These are phyloP conservation scores for Anarsia innoxiella DNA, from an alignment of 2,888 invertebrate genomes.

Conservation along the genomic window DNA sequence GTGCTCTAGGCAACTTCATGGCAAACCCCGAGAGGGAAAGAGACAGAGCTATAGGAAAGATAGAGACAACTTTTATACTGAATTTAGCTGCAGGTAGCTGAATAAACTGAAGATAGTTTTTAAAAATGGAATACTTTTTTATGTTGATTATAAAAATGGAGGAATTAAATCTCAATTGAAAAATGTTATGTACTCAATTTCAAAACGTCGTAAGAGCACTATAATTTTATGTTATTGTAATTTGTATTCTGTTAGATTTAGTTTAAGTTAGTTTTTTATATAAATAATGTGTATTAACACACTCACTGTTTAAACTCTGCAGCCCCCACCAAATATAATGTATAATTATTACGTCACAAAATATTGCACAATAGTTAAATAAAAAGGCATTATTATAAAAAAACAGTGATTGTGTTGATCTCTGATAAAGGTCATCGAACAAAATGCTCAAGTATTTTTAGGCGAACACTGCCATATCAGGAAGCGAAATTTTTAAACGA, in stretches of 20 bases:
- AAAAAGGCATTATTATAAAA: constrained; percentile 21
- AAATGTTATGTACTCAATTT: too few relatives aligned
- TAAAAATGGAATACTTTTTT: too few relatives aligned
- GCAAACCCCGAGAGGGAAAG: too few relatives aligned
- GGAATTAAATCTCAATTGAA: too few relatives aligned
- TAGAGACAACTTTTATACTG: too few relatives aligned
- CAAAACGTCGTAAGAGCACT: too few relatives aligned
- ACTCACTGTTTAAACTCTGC: constrained; percentile 67
- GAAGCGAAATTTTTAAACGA: constrained; percentile 32
- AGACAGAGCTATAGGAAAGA: too few relatives aligned
- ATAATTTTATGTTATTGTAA: constrained; percentile 30
- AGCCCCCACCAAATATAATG: constrained; percentile 63
- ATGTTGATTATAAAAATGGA: too few relatives aligned
- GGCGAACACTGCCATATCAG: constrained; percentile 61
- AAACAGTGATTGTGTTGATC: constrained; percentile 75
- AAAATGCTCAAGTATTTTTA: constrained; percentile 71
- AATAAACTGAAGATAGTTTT: too few relatives aligned
- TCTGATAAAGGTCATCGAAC: constrained; percentile 52
- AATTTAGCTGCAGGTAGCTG: too few relatives aligned
- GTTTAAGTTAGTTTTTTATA: constrained; percentile 37
- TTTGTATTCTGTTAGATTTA: constrained; percentile 67
- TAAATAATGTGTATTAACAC: constrained; percentile 68
- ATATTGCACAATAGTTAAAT: constrained; percentile 15
- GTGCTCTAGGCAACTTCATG: too few relatives aligned
- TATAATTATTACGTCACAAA: constrained; percentile 40